A percentile compares a stretch with the other conserved stretches of the same genome.
Evolutionary conservation across 2,888 invertebrate species (phyloP).

Genomic region (Epinotia bilunana): DNA sequence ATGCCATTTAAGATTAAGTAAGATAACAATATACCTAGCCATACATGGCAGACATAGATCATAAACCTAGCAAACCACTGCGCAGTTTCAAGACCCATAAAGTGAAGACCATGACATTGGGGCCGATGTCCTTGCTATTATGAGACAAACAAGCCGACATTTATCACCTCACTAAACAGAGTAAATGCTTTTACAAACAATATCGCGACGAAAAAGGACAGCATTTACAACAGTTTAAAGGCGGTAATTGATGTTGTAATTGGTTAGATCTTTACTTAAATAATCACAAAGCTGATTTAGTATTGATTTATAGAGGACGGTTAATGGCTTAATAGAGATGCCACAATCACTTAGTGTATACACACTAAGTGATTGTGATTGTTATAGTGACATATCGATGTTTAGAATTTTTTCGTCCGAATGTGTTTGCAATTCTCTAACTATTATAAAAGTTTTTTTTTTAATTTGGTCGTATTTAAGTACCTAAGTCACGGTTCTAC

Average conservation of each 20-base stretch:
- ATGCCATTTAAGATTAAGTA: background rate
- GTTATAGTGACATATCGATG: too few species aligned
- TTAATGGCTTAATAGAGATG: background rate
- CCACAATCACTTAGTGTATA: too few species aligned
- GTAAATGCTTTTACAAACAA: slow-evolving; percentile 39
- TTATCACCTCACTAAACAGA: slow-evolving; percentile 40
- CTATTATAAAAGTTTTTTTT: too few species aligned
- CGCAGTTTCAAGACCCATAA: slow-evolving; percentile 51
- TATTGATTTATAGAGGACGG: background rate
- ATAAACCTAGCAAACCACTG: slow-evolving; percentile 27
- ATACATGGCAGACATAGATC: background rate
- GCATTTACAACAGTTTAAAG: slow-evolving; percentile 24
- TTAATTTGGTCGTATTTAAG: too few species aligned
- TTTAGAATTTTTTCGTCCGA: background rate
- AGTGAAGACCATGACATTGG: slow-evolving; percentile 66
- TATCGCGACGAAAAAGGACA: slow-evolving; percentile 26
- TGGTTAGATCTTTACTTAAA: slow-evolving; percentile 5
- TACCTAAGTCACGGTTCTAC: too few species aligned
- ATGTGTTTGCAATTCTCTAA: background rate
- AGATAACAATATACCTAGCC: background rate
- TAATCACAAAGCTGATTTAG: slow-evolving; percentile 5
- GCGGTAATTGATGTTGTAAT: slow-evolving; percentile 14
- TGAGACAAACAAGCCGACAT: slow-evolving; percentile 51
- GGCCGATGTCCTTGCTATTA: slow-evolving; percentile 64
- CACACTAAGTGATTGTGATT: too few species aligned